These are phyloP conservation scores for Thymelicus acteon DNA, from an alignment of 2,888 invertebrate species.

Conservation along the genomic window DNA sequence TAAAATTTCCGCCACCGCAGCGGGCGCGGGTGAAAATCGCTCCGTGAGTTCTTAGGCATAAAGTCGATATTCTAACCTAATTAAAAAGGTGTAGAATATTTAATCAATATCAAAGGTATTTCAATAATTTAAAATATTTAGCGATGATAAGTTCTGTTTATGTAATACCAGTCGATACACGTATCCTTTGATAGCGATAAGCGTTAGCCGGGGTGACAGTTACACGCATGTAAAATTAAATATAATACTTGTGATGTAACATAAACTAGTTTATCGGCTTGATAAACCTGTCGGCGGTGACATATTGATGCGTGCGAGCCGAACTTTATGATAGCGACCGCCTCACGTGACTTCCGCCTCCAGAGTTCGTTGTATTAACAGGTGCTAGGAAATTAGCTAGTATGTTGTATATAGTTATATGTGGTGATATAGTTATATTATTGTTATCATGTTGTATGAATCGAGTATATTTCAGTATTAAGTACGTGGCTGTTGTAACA, in stretches of 20 bases:
- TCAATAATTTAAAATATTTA: too few relatives aligned
- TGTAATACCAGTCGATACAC: neutral
- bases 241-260: slow-evolving; percentile 5
- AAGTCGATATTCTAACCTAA: neutral
- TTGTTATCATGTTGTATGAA: too few relatives aligned
- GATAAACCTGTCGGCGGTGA: slow-evolving; percentile 14
- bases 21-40: too few relatives aligned
- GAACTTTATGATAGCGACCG: neutral
- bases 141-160: neutral
- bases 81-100: too few relatives aligned
- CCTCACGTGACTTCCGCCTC: neutral
- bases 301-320: neutral
- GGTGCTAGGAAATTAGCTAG: neutral
- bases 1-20: too few relatives aligned
- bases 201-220: neutral
- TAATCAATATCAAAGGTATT: too few relatives aligned
- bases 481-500: too few relatives aligned
- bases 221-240: neutral
- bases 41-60: too few relatives aligned
- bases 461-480: too few relatives aligned
- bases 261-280: slow-evolving; percentile 6
- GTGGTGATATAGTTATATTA: neutral
- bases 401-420: neutral
- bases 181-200: slow-evolving; percentile 1
- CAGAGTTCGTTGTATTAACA: neutral